A percentile compares a stretch with the other conserved stretches of the same genome.
phyloP scores from a whole-genome alignment of 2,113 vertebrate species.

The Oreamnos americanus region DNA sequence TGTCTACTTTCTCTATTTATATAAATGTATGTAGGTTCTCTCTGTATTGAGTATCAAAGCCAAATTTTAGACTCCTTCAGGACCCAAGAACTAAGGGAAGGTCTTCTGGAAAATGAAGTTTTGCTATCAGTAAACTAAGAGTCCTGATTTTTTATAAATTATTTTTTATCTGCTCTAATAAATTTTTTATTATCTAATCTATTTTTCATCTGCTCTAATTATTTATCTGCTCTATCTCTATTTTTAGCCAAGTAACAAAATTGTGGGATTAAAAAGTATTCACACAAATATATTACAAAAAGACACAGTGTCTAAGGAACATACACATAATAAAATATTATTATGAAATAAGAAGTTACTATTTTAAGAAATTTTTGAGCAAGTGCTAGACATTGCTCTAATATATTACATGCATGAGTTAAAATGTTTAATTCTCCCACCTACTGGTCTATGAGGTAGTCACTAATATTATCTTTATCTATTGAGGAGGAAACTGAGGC shows the following conservation, averaged over 20 bases:
- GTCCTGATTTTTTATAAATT: not conserved
- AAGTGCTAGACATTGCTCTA: not conserved
- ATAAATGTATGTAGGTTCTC: not conserved
- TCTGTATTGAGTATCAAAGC: not conserved
- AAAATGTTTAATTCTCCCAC: not conserved
- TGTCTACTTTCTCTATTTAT: not conserved
- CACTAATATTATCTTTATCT: not conserved
- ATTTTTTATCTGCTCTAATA: not conserved
- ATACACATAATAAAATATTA: not conserved
- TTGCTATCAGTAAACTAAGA: not conserved
- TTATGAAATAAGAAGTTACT: not conserved
- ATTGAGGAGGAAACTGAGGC: not conserved
- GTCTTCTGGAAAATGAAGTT: not conserved
- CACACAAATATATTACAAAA: not conserved
- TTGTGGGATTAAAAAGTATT: not conserved
- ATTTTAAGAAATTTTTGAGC: not conserved
- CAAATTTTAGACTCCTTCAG: not conserved
- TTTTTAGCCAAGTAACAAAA: not conserved
- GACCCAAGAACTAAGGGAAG: not conserved
- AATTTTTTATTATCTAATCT: not conserved
- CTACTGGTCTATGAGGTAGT: not conserved
- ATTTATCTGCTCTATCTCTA: not conserved
- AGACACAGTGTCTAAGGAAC: not conserved
- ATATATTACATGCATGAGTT: not conserved
- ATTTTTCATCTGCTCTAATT: not conserved